Evolutionary conservation across 2,797 vertebrate species (phyloP).

Genomic region (Decapterus maruadsi): DNA sequence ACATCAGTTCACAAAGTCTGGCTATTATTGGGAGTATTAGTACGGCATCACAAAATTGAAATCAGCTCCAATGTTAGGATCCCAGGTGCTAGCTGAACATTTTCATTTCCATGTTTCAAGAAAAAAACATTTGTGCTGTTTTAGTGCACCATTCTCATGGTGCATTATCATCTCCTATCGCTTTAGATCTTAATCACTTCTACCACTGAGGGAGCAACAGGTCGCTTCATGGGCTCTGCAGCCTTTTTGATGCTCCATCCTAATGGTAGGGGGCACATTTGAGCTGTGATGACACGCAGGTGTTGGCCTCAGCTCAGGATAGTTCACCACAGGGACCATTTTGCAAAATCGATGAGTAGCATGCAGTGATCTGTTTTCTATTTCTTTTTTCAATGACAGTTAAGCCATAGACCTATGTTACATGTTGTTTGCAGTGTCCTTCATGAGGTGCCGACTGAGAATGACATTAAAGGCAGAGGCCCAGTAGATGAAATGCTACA

Average conservation of each 20-base stretch:
- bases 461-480: slow-evolving; percentile 12
- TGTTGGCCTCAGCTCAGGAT: slow-evolving; percentile 23
- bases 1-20: background rate
- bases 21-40: background rate
- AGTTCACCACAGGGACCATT: slow-evolving; percentile 48
- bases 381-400: slow-evolving; percentile 26
- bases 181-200: background rate
- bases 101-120: background rate
- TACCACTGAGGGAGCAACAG: background rate
- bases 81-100: background rate
- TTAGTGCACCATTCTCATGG: slow-evolving; percentile 1
- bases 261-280: slow-evolving; percentile 43
- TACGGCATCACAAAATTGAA: background rate
- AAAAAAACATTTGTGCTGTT: slow-evolving; percentile 3
- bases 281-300: slow-evolving; percentile 35
- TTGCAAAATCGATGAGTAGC: slow-evolving; percentile 47
- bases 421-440: slow-evolving; percentile 45
- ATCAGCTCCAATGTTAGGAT: background rate
- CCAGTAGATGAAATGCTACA: slow-evolving; percentile 8
- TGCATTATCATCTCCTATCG: background rate
- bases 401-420: slow-evolving; percentile 52
- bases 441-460: slow-evolving; percentile 41
- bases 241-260: slow-evolving; percentile 40
- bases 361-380: slow-evolving; percentile 35
- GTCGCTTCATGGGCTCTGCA: slow-evolving; percentile 21